Conservation (phyloP, 2,113 vertebrate genomes). For the Amblyornis subalaris region DNA sequence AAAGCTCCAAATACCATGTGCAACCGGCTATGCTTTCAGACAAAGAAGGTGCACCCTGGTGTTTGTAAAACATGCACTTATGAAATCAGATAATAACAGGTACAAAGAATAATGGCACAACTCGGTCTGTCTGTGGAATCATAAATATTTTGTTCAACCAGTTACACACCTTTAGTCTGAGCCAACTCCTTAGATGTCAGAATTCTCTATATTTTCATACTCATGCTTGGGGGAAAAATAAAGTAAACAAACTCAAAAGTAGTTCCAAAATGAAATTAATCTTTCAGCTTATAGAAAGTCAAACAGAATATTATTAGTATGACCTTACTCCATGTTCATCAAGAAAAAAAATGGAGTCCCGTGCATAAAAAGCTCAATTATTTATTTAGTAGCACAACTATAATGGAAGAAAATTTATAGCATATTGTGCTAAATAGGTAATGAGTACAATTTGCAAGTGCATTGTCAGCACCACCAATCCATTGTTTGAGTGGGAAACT, state of each 20-base stretch:
- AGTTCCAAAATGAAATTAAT: neutral
- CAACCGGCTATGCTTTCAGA: neutral
- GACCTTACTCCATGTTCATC: neutral
- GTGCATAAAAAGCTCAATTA: neutral
- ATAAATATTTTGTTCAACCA: neutral
- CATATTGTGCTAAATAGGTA: neutral
- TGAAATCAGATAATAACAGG: neutral
- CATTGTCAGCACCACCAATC: neutral
- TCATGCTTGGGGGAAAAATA: fast-evolving
- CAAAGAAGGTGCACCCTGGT: neutral
- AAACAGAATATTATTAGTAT: neutral
- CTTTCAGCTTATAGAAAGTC: neutral
- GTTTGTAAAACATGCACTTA: neutral
- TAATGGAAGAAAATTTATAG: constrained; percentile 11
- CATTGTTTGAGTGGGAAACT: constrained; percentile 27
- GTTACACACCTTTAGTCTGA: neutral
- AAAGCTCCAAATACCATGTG: neutral
- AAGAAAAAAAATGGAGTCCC: neutral
- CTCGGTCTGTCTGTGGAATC: neutral
- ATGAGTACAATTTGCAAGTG: neutral
- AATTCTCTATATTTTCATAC: neutral
- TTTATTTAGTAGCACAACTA: neutral
- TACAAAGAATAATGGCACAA: neutral
- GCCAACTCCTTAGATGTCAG: neutral
- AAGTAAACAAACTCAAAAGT: neutral